Evolutionary conservation across 2,888 invertebrate genomes (phyloP).

Genomic region (Osmoderma eremita): DNA sequence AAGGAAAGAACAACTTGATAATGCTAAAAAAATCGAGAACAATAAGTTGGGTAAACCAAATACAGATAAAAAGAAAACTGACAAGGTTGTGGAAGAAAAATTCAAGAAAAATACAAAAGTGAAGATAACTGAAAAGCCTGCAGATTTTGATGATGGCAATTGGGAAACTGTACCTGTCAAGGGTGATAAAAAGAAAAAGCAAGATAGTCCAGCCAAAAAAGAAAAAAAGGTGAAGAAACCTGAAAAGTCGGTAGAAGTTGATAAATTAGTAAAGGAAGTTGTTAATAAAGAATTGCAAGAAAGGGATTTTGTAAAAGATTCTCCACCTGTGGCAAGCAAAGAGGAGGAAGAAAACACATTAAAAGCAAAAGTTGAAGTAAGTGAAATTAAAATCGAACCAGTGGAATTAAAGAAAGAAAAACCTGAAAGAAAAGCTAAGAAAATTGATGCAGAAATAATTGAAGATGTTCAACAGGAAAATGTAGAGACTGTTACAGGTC

Average conservation of each 20-base stretch:
- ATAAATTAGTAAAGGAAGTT: conserved; percentile 21
- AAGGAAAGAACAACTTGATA: conserved; percentile 66
- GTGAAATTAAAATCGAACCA: conserved; percentile 55
- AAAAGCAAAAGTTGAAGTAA: conserved; percentile 51
- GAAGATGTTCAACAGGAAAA: conserved; percentile 51
- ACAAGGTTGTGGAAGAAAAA: conserved; percentile 68
- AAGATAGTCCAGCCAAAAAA: conserved; percentile 63
- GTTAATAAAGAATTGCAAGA: conserved; percentile 57
- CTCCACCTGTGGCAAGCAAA: conserved; percentile 52
- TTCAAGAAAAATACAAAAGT: conserved; percentile 71
- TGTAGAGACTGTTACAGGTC: conserved; percentile 49
- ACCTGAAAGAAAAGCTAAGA: conserved; percentile 61
- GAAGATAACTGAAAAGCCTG: conserved; percentile 72
- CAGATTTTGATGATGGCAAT: conserved; percentile 78
- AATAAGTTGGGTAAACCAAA: conserved; percentile 62
- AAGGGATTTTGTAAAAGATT: conserved; percentile 53
- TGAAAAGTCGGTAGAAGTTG: conserved; percentile 60
- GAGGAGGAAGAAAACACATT: conserved; percentile 55
- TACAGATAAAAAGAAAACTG: conserved; percentile 62
- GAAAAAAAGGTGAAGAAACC: conserved; percentile 59
- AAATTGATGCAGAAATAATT: conserved; percentile 53
- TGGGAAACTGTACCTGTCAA: conserved; percentile 79
- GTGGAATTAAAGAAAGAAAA: conserved; percentile 59
- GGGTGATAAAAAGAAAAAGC: conserved; percentile 78
- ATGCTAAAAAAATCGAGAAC: conserved; percentile 64